Evolutionary conservation across 2,797 vertebrate species (phyloP), one percentile per base, ranked within the genome.

Genomic region (Channallabes apus): DNA sequence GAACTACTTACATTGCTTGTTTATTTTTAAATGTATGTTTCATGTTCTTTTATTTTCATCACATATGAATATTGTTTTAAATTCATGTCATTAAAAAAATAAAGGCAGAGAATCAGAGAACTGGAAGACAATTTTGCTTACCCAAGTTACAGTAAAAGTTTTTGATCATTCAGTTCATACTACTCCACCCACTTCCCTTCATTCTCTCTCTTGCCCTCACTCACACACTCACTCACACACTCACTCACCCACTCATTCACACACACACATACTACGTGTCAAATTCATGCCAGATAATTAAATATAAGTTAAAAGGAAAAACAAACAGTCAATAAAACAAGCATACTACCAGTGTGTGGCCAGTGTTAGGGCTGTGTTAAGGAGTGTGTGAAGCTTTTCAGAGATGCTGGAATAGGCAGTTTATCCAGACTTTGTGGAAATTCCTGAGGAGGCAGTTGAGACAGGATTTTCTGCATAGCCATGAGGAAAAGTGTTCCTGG

Each of bases 391-490:
- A 95, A 87, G 0, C 96, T 95, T 83, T 97, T 97, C 83, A 97
- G 91, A 41, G 95, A 93, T 81, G 95, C 91, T 56, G 97, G 97
- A 90, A 97, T 97, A 86, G 96, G 96, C 84, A 97, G 93, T 83
- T 95, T 93, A 9, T 95, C 93, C 88, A 97, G 94, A 90, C 96
- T 96, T 88, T 94, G 92, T 4, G 94, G 94, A 88, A 97, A 96
- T 84, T 93, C 92, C 0, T 93, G 92, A 0, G 95, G 96, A 38
- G 95, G 95, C 67, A 97, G 94, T 91, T 94, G 95, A 89, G 91
- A 92, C 17, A 97, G 91, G 27, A 97, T 90, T 61, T 92, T 95
- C 92, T 96, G 96, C 96, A 97, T 97, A 86, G 96, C 91, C 51
- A 91, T 89, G 56, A 97, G 95, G 22, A 95, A 93, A 80, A 97